Evolutionary conservation across 2,113 vertebrate genomes (phyloP).

Genomic region (Macrotus californicus): DNA sequence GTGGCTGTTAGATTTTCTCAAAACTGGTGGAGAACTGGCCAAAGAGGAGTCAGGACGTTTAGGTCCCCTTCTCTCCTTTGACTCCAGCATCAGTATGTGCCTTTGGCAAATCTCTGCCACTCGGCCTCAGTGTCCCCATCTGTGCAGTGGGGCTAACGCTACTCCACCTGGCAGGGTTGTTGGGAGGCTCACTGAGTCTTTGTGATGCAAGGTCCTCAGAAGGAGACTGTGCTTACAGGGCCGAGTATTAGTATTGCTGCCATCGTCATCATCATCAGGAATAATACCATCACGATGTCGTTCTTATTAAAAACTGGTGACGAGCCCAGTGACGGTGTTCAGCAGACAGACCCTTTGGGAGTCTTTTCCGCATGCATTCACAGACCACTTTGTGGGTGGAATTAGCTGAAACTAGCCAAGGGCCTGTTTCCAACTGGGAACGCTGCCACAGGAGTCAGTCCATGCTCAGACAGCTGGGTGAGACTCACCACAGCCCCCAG

Average conservation of each 20-base stretch:
- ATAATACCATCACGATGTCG: not conserved
- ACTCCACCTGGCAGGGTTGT: not conserved
- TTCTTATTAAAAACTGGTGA: not conserved
- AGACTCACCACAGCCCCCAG: not conserved
- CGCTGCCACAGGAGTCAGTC: not conserved
- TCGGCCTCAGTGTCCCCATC: not conserved
- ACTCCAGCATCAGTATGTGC: not conserved
- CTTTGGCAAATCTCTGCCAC: conserved; percentile 17
- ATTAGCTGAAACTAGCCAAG: not conserved
- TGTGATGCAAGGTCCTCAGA: conserved; percentile 1
- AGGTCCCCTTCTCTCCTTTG: not conserved
- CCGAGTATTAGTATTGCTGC: not conserved
- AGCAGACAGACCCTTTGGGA: not conserved
- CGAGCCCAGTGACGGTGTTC: not conserved
- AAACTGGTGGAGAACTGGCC: not conserved
- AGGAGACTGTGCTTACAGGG: not conserved
- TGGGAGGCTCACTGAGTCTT: conserved; percentile 5
- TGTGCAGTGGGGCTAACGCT: not conserved
- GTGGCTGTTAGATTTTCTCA: not conserved
- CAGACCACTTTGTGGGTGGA: not conserved
- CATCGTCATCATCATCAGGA: not conserved
- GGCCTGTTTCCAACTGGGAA: not conserved
- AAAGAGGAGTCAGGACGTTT: not conserved
- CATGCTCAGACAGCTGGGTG: not conserved
- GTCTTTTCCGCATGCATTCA: not conserved